These are phyloP conservation scores for Canis aureus DNA, from an alignment of 2,113 vertebrate species.

Conservation along the genomic window DNA sequence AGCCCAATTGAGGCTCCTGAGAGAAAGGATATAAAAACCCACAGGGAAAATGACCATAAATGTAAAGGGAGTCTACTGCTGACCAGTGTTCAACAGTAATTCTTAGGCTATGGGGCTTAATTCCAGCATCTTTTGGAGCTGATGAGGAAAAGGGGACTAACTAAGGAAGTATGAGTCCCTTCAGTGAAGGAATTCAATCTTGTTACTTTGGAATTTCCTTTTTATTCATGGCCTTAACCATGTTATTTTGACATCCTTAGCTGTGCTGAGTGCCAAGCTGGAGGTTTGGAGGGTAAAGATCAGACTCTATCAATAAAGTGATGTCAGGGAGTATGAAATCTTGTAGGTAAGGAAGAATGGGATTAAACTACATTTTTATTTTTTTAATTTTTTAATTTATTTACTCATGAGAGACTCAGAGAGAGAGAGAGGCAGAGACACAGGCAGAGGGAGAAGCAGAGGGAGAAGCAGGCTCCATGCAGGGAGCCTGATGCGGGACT, in stretches of 20 bases:
- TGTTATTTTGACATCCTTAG: background rate
- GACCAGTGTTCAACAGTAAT: background rate
- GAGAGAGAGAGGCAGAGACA: no score
- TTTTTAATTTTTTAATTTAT: no score
- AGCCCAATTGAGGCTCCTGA: background rate
- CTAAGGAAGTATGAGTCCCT: background rate
- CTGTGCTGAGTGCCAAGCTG: background rate
- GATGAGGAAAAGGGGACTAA: background rate
- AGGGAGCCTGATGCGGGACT: no score
- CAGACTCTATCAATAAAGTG: conserved; percentile 20
- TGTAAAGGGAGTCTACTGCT: background rate
- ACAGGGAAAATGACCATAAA: background rate
- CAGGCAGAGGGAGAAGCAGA: no score
- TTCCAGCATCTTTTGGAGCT: background rate
- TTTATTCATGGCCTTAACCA: background rate
- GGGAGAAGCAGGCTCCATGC: no score
- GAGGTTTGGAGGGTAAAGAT: conserved; percentile 1
- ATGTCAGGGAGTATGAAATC: background rate
- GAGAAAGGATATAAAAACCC: background rate
- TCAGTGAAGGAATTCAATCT: background rate
- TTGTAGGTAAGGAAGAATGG: conserved; percentile 9
- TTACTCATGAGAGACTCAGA: no score
- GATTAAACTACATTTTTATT: background rate
- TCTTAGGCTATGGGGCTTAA: background rate
- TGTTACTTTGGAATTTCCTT: background rate